These are phyloP conservation scores for Meghimatium bilineatum DNA, from an alignment of 2,888 invertebrate genomes.

Conservation along the genomic window DNA sequence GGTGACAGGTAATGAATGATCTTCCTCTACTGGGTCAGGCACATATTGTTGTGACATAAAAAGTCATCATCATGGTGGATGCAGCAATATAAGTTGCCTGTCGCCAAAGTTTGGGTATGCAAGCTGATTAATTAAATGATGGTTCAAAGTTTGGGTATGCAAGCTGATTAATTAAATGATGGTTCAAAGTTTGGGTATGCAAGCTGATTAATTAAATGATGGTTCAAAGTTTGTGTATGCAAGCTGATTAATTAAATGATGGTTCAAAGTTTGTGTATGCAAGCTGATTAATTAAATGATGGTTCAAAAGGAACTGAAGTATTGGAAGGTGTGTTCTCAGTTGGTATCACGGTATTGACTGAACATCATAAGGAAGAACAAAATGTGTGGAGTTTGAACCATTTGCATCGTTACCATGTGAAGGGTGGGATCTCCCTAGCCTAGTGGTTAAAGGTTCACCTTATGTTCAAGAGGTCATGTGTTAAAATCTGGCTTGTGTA, in stretches of 20 bases:
- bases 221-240: too few species aligned
- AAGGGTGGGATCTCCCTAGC: too few species aligned
- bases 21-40: not conserved
- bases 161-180: too few species aligned
- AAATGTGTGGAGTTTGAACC: too few species aligned
- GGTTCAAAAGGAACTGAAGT: not conserved
- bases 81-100: not conserved
- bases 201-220: too few species aligned
- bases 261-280: too few species aligned
- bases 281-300: not conserved
- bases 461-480: too few species aligned
- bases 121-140: not conserved
- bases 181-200: too few species aligned
- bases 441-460: too few species aligned
- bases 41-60: not conserved
- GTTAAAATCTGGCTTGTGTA: too few species aligned
- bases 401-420: too few species aligned
- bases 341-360: not conserved
- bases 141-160: not conserved
- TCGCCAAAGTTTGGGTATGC: not conserved
- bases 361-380: not conserved
- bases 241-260: too few species aligned
- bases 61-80: not conserved
- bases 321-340: not conserved
- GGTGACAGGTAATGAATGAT: not conserved